Evolutionary conservation across 2,797 vertebrate genomes (phyloP).

Genomic region (Dromococcyx pavoninus): DNA sequence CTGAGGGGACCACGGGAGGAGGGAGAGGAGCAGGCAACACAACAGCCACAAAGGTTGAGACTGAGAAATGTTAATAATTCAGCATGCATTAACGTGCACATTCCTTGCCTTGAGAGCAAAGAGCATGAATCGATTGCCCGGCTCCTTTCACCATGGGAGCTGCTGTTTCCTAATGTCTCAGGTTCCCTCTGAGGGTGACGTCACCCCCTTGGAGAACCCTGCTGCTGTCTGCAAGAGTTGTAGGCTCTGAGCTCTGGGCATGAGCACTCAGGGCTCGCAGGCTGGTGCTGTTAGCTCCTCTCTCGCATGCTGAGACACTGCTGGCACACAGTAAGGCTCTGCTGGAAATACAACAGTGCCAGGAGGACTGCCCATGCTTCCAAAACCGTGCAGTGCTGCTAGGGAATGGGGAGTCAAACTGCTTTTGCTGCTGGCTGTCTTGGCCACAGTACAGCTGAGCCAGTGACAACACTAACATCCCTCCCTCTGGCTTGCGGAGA

Average conservation of each 20-base stretch:
- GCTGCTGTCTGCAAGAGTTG: background rate
- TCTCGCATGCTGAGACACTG: background rate
- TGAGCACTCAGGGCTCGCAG: background rate
- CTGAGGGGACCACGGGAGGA: background rate
- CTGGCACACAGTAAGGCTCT: background rate
- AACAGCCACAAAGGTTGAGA: slow-evolving; percentile 16
- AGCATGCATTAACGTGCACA: slow-evolving; percentile 71
- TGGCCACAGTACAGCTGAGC: background rate
- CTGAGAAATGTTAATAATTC: slow-evolving; percentile 70
- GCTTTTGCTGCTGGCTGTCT: background rate
- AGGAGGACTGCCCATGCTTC: background rate
- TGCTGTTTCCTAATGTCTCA: slow-evolving; percentile 27
- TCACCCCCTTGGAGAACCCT: slow-evolving; percentile 5
- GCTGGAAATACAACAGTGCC: background rate
- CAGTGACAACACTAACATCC: background rate
- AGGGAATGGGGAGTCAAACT: background rate
- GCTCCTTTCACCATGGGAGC: slow-evolving; percentile 27
- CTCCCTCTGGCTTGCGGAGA: background rate
- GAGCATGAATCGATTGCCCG: slow-evolving; percentile 50
- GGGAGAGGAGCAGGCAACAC: slow-evolving; percentile 2
- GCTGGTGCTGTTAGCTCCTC: background rate
- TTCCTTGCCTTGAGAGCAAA: slow-evolving; percentile 57
- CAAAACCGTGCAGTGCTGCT: rapidly evolving
- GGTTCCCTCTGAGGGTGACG: slow-evolving; percentile 46
- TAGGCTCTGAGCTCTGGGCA: background rate